Evolutionary conservation across 2,797 vertebrate species (phyloP), one percentile per base, ranked within the genome.

Genomic region (Amblyopsis hoosieri): DNA sequence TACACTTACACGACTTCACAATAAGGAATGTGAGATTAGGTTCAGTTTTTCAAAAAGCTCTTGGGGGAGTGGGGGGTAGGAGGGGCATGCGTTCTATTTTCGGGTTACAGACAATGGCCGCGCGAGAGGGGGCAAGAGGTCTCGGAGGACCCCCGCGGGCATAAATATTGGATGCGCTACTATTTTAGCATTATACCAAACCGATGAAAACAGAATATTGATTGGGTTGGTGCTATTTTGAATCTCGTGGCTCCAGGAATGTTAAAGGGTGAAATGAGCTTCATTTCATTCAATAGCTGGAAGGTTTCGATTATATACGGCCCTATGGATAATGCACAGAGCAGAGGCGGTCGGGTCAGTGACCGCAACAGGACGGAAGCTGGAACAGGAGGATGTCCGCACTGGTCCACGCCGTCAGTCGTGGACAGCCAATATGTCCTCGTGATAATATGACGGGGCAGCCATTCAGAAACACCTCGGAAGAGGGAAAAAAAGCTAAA

Each of bases 181-280:
- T 89, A 91, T 91, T 92, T 89, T 78, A 80, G 75, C 79, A 85
- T 85, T 83, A 91, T 91, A 92, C 91, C 89, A 91, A 92, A 87
- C 83, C 71, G 57, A 92, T 92, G 80, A 89, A 89, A 91, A 82
- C 79, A 81, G 92, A 90, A 79, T 80, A 91, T 90, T 90, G 70
- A 93, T 85, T 42, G 8, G 37, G 64, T 3, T 29, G 86, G 78
- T 11, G 67, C 80, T 88, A 90, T 89, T 92, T 90, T 90, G 86
- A 91, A 87, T 80, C 64, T 31, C 2, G 0, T 61, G 85, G 79
- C 74, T 87, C 73, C 71, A 74, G 75, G 72, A 54, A 4, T n/a
- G 71, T 73, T 63, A 59, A 72, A 71, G 79, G 78, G 67, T 85
- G 80, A 89, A 87, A 81, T 81, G 11, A 76, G 23, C 23, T 29